Evolutionary conservation across 23 tunicate genomes (phyloP), one percentile per base, ranked within the genome.

Genomic region (Trididemnum clinides): DNA sequence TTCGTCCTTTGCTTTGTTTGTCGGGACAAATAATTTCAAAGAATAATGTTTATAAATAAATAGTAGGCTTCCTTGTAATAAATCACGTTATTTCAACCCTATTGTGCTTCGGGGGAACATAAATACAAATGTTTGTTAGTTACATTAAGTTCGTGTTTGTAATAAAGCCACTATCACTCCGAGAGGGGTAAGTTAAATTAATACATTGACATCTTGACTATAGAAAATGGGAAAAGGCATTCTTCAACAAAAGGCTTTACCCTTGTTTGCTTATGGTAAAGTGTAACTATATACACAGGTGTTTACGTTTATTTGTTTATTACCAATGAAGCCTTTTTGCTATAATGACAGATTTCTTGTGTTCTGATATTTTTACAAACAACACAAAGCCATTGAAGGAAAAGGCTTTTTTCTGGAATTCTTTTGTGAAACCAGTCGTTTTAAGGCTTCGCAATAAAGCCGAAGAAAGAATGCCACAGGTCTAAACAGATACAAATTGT

Each of bases 211-310:
- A n/a, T n/a, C n/a, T n/a, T n/a, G n/a, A n/a, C n/a, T n/a, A n/a
- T n/a, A n/a, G n/a, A n/a, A n/a, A n/a, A n/a, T n/a, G n/a, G n/a
- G n/a, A n/a, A n/a, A n/a, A n/a, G n/a, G n/a, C n/a, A n/a, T n/a
- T n/a, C n/a, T n/a, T n/a, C n/a, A n/a, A n/a, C n/a, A n/a, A n/a
- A n/a, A n/a, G n/a, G n/a, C n/a, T n/a, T n/a, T n/a, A n/a, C n/a
- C n/a, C 75, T 2, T 86, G 84, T 86, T 77, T 86, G 65, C 90
- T 77, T 77, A 10, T 64, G 50, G 57, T 30, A 27, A 25, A 64
- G 69, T 35, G 84, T 77, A 86, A 86, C 90, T 73, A 86, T 86
- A 86, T 78, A 86, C 90, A 86, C 90, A 77, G 84, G 84, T 86
- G 90, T 86, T 86, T 86, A 86, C 90, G 33, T 57, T 77, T 86